Percentiles rank a stretch among this genome's conserved stretches.
Conservation (phyloP, 2,113 vertebrate genomes). For the Ploceus nigricollis region DNA sequence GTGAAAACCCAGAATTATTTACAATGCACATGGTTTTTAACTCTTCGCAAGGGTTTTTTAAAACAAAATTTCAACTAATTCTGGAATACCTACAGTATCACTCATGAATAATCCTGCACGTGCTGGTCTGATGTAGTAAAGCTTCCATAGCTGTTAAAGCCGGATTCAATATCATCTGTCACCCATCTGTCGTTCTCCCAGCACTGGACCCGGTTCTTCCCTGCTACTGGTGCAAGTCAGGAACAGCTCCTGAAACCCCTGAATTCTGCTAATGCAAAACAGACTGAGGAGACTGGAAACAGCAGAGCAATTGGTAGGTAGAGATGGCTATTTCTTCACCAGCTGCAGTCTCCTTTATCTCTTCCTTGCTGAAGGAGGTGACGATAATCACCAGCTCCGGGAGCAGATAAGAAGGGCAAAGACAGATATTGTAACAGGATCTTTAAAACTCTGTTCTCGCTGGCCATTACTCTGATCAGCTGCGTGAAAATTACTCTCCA, state of each 20-base stretch:
- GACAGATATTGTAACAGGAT: not conserved
- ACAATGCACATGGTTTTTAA: not conserved
- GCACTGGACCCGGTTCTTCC: not conserved
- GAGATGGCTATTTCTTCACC: not conserved
- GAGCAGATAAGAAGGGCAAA: conserved; percentile 17
- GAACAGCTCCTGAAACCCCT: not conserved
- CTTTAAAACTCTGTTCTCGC: not conserved
- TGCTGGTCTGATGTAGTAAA: not conserved
- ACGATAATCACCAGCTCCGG: conserved; percentile 4
- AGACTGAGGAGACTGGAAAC: not conserved
- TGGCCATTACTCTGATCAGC: not conserved
- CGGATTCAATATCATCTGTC: conserved; percentile 14
- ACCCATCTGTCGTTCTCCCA: conserved; percentile 13
- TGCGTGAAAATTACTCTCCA: not conserved
- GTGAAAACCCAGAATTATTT: not conserved
- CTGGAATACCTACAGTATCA: not conserved
- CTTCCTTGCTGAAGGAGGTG: not conserved
- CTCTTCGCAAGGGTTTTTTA: not conserved
- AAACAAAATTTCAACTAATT: not conserved
- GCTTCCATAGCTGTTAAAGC: not conserved
- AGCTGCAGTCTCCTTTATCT: not conserved
- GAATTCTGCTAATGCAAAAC: not conserved
- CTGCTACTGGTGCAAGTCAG: not conserved
- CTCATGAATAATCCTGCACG: not conserved
- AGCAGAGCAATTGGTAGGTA: not conserved